phyloP scores from a whole-genome alignment of 2,113 vertebrate genomes.

The Percina caprodes region DNA sequence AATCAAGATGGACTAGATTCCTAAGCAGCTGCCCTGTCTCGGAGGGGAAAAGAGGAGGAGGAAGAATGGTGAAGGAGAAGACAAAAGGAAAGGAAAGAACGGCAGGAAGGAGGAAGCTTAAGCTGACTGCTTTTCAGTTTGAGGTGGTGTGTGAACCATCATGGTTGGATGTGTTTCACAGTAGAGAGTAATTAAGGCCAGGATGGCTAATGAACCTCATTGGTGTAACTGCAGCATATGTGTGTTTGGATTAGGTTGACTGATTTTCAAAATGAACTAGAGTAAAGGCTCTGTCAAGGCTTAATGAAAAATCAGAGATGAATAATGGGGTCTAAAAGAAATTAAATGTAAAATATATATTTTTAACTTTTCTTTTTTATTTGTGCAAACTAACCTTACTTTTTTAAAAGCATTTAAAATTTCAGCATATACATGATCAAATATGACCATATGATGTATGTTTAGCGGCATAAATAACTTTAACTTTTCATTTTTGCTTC shows the following conservation, averaged over 20 bases:
- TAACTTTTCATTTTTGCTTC: background rate
- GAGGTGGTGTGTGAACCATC: conserved; percentile 14
- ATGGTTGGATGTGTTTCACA: conserved; percentile 34
- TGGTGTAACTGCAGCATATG: conserved; percentile 18
- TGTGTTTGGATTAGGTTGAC: conserved; percentile 29
- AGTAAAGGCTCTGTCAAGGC: background rate
- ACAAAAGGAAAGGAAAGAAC: conserved; percentile 17
- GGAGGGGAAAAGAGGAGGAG: conserved; percentile 36
- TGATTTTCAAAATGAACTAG: conserved; percentile 19
- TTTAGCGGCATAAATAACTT: background rate
- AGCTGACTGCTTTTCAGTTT: conserved; percentile 9
- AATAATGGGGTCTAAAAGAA: background rate
- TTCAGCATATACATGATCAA: background rate
- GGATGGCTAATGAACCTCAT: conserved; percentile 53
- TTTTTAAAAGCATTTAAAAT: too few relatives aligned
- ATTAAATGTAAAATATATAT: background rate
- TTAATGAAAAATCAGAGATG: background rate
- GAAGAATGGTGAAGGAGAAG: conserved; percentile 17
- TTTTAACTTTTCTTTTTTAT: background rate
- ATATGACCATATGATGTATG: too few relatives aligned
- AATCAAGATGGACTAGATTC: conserved; percentile 76
- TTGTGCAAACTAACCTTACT: background rate
- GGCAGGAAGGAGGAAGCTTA: conserved; percentile 22
- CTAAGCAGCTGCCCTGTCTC: conserved; percentile 70
- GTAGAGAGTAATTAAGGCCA: conserved; percentile 63